Conservation (phyloP, 2,888 invertebrate species). For the Troglohyphantes excavatus region DNA sequence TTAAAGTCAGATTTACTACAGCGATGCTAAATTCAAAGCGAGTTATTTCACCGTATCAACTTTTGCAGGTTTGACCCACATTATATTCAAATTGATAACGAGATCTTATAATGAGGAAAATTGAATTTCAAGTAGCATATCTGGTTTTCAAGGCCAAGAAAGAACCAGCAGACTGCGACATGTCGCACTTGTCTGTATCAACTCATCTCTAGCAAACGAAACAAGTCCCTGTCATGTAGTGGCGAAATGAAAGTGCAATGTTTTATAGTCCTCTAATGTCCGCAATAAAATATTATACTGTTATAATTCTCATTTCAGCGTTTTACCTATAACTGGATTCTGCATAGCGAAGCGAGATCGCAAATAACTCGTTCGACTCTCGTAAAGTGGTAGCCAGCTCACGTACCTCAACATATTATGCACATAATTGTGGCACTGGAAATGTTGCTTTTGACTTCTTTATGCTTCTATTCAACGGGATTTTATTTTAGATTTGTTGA, state of each 20-base stretch:
- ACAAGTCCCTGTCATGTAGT: slow-evolving; percentile 31
- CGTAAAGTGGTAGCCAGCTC: slow-evolving; percentile 70
- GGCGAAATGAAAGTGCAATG: slow-evolving; percentile 57
- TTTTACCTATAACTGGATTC: slow-evolving; percentile 43
- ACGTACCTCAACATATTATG: slow-evolving; percentile 76
- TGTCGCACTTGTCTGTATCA: too few species aligned
- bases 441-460: slow-evolving; percentile 71
- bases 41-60: too few species aligned
- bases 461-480: slow-evolving; percentile 72
- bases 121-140: background rate
- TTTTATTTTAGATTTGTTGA: slow-evolving; percentile 68
- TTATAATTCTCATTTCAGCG: slow-evolving; percentile 53
- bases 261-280: slow-evolving; percentile 55
- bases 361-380: slow-evolving; percentile 77
- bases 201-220: background rate
- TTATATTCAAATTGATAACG: too few species aligned
- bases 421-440: slow-evolving; percentile 72
- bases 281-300: slow-evolving; percentile 69
- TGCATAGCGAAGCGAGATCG: slow-evolving; percentile 57
- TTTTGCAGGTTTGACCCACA: too few species aligned
- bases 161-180: too few species aligned
- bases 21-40: too few species aligned
- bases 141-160: background rate
- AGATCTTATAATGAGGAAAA: background rate
- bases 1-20: too few species aligned